Percentiles rank a stretch among this genome's conserved stretches.
phyloP scores from a whole-genome alignment of 1,140 invertebrate genomes.

The Drosophila guanche region DNA sequence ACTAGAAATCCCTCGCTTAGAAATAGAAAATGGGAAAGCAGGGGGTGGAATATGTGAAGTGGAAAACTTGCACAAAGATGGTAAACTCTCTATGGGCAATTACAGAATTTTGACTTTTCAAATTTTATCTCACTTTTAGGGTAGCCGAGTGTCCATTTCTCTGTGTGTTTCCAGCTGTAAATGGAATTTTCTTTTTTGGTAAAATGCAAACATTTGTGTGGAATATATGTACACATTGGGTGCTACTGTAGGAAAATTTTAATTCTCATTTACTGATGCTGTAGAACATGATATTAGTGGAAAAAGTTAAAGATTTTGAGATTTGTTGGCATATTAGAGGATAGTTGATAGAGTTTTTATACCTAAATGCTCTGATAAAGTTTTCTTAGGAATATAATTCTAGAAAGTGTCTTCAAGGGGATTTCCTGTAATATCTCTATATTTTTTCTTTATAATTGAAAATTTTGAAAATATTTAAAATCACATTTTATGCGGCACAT shows the following conservation, averaged over 20 bases:
- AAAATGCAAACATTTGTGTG: background rate
- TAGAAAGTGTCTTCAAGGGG: too few species aligned
- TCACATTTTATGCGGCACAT: too few species aligned
- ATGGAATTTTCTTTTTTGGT: constrained; percentile 10
- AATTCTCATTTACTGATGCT: background rate
- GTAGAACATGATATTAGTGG: too few species aligned
- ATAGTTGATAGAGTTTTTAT: too few species aligned
- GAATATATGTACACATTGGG: background rate
- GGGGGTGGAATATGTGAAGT: constrained; percentile 35
- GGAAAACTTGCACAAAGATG: constrained; percentile 21
- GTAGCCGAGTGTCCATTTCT: too few species aligned
- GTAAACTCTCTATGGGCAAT: constrained; percentile 16
- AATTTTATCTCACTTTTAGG: constrained; percentile 15
- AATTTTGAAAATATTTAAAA: too few species aligned
- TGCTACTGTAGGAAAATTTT: background rate
- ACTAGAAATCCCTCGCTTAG: constrained; percentile 4
- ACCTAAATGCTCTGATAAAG: too few species aligned
- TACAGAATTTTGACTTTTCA: constrained; percentile 23
- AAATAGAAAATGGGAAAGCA: constrained; percentile 1
- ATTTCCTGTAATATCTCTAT: too few species aligned
- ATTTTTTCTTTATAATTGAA: background rate
- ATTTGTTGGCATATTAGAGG: too few species aligned
- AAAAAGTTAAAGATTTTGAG: too few species aligned
- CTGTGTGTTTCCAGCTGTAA: too few species aligned
- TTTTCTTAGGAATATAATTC: too few species aligned